phyloP scores from a whole-genome alignment of 1,140 invertebrate species.

The Arctopsyche grandis region DNA sequence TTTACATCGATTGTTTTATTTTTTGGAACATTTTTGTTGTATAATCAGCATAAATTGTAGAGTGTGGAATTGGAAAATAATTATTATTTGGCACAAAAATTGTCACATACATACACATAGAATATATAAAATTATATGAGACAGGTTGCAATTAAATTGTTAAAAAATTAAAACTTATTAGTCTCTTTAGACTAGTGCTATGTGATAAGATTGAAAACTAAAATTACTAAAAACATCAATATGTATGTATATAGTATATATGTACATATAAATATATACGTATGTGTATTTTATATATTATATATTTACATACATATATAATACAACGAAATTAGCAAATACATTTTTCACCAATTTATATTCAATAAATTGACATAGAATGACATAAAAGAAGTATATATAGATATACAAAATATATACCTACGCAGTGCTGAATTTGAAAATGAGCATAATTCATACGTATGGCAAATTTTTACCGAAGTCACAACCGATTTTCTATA shows the following conservation, averaged over 20 bases:
- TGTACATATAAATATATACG: neutral
- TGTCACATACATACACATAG: slow-evolving; percentile 38
- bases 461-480: too few relatives aligned
- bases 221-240: neutral
- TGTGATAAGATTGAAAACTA: neutral
- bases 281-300: neutral
- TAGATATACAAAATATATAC: neutral
- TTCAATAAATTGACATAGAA: neutral
- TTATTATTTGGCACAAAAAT: slow-evolving; percentile 46
- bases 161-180: neutral
- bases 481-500: too few relatives aligned
- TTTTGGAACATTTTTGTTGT: slow-evolving; percentile 45
- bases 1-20: slow-evolving; percentile 51
- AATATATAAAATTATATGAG: neutral
- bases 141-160: neutral
- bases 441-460: too few relatives aligned
- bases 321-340: neutral
- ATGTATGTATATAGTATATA: slow-evolving; percentile 9
- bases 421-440: too few relatives aligned
- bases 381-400: neutral
- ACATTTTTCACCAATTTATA: neutral
- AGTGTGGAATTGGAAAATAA: slow-evolving; percentile 44
- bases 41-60: slow-evolving; percentile 48
- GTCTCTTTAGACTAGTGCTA: too few relatives aligned
- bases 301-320: neutral